A percentile compares a stretch with the other conserved stretches of the same genome.
phyloP scores from a whole-genome alignment of 1,140 invertebrate species.

The Rhyacophila brunnea region DNA sequence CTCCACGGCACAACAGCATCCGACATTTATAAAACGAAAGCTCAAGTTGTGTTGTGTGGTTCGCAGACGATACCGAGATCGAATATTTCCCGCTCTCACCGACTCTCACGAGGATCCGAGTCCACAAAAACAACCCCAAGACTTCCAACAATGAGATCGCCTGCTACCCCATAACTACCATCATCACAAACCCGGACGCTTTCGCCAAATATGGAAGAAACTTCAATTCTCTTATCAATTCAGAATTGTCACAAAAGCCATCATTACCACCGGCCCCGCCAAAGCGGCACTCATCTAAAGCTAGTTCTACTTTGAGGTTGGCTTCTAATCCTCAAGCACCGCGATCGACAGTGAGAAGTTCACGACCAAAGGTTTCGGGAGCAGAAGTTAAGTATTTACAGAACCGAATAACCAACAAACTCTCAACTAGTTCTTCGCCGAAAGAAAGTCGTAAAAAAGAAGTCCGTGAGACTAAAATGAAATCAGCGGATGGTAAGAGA shows the following conservation, averaged over 20 bases:
- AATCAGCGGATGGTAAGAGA: constrained; percentile 32
- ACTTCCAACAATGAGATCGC: constrained; percentile 47
- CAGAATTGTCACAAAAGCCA: constrained; percentile 29
- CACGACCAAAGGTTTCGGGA: constrained; percentile 13
- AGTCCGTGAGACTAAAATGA: constrained; percentile 34
- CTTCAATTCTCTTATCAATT: constrained; percentile 50
- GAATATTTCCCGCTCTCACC: constrained; percentile 81
- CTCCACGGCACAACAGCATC: no score
- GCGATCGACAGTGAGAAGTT: constrained; percentile 29
- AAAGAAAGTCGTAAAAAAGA: constrained; percentile 46
- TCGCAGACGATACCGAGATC: constrained; percentile 68
- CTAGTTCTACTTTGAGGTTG: constrained; percentile 66
- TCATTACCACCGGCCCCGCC: constrained; percentile 64
- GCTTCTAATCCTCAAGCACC: constrained; percentile 55
- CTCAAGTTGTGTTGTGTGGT: constrained; percentile 38
- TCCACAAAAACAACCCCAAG: constrained; percentile 62
- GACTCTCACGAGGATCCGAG: constrained; percentile 74
- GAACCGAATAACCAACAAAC: constrained; percentile 59
- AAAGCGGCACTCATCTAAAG: constrained; percentile 68
- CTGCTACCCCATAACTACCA: constrained; percentile 59
- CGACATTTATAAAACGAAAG: no score
- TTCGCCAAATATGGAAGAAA: constrained; percentile 50
- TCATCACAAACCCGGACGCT: constrained; percentile 35
- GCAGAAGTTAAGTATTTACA: constrained; percentile 58
- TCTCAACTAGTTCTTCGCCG: constrained; percentile 50